Evolutionary conservation across 2,797 vertebrate species (phyloP), one percentile per base, ranked within the genome.

Genomic region (Aplochiton taeniatus): DNA sequence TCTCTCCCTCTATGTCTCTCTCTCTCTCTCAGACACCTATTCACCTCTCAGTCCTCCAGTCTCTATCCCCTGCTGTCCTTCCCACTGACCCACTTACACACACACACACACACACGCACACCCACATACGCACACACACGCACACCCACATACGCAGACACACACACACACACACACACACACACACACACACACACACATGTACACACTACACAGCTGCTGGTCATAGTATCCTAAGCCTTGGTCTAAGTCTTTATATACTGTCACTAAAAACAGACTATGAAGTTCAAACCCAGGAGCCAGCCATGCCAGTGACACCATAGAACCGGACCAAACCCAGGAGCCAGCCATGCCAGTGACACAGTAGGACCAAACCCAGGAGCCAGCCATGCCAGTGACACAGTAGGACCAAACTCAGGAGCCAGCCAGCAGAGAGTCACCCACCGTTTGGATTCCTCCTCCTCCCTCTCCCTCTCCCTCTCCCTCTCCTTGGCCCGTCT

Each of bases 401-500:
- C 31, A n/a, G n/a, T n/a, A 45, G 19, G 16, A 13, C 53, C n/a
- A n/a, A n/a, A 11, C 51, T 7, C 12, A 10, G 17, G 41, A 31
- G 54, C 31, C 20, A 42, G 54, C 63, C 50, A n/a, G 61, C 61
- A 52, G 60, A 72, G 31, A 31, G 31, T 1, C 71, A 91, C 88
- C 84, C 85, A 89, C 88, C 87, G 82, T 84, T 88, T 84, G 31
- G 31, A 31, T 0, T 70, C 85, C 72, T 90, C 89, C 69, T 14
- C 14, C 51, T 65, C 62, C n/a, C 73, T 73, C 54, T 92, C 90
- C 54, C 49, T 87, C 70, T 83, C 88, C 47, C 50, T 76, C 73
- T 93, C 90, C 77, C 77, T 88, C 78, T 92, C 91, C 83, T 92
- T 95, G 86, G 95, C 95, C 76, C 89, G 88, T 68, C 94, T 92